Base-by-base conservation (phyloP, 1,140 invertebrate species). In the Cherax quadricarinatus region DNA sequence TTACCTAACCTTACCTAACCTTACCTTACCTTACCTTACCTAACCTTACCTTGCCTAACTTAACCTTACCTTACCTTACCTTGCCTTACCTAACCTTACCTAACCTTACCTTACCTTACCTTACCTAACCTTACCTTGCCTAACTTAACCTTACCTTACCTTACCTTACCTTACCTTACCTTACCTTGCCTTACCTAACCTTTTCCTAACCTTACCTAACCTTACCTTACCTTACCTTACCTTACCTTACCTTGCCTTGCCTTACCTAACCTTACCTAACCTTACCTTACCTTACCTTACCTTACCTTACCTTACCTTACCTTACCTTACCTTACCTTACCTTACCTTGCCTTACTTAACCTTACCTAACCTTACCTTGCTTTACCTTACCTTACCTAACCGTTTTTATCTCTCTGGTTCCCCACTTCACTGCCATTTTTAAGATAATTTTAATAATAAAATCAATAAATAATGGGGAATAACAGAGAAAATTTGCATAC, bases 21-120 rank as follows among this genome's bases (percentile, higher is more conserved):
- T 16, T 66, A 66, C 62, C 62, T 10, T 66, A 66, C 62, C 62
- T 16, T 66, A 57, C 12, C 62, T 10, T 66, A 66, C 62, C 62
- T 66, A 10, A 66, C 62, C 62, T 66, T 66, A 66, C 62, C 62
- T 66, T 66, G 16, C 62, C 62, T 10, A 10, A 66, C 53, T 16
- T 16, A 10, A 57, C 53, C 53, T 6, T 57, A 57, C 53, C 53
- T 57, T 66, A 66, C 62, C 62, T 10, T 66, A 66, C 62, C 62
- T 6, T 66, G 16, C 62, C 62, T 66, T 66, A 57, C 12, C 53
- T 6, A 6, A 57, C 53, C 53, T 57, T 57, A 57, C 53, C 80
- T 53, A n/a, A 82, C 80, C 80, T 82, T 53, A 53, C 80, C 80
- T 53, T 82, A 82, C 80, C 80, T 53, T 82, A 53, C 80, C 80